Evolutionary conservation across 2,888 invertebrate genomes (phyloP).

Genomic region (Polymixis flavicincta): DNA sequence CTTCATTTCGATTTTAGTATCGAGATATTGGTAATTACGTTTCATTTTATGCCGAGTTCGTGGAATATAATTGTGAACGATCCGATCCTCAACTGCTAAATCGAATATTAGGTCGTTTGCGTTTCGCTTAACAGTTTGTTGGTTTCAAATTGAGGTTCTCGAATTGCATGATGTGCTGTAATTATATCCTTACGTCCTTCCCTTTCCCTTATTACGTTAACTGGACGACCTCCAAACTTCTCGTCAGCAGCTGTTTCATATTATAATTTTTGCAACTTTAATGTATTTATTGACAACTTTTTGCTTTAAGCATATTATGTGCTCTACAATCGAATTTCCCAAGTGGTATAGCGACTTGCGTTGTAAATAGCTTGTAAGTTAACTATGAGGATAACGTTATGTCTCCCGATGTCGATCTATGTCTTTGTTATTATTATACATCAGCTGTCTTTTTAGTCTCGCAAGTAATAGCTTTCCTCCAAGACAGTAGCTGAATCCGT

Average conservation of each 20-base stretch:
- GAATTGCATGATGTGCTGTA: slow-evolving; percentile 66
- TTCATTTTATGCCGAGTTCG: slow-evolving; percentile 73
- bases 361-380: slow-evolving; percentile 29
- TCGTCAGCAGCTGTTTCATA: slow-evolving; percentile 66
- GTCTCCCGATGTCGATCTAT: background rate
- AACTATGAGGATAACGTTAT: slow-evolving; percentile 13
- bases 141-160: slow-evolving; percentile 62
- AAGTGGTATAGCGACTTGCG: background rate
- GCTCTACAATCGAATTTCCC: slow-evolving; percentile 38
- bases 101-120: slow-evolving; percentile 50
- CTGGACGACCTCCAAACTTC: slow-evolving; percentile 75
- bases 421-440: background rate
- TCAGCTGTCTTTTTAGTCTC: background rate
- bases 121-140: slow-evolving; percentile 49
- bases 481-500: background rate
- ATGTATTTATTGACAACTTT: slow-evolving; percentile 40
- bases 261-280: slow-evolving; percentile 53
- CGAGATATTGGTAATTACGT: slow-evolving; percentile 71
- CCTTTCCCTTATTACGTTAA: slow-evolving; percentile 71
- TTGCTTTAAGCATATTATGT: slow-evolving; percentile 32
- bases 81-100: slow-evolving; percentile 50
- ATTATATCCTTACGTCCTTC: slow-evolving; percentile 72
- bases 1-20: slow-evolving; percentile 69
- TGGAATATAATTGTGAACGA: slow-evolving; percentile 67
- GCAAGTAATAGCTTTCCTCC: background rate